A percentile compares a stretch with the other conserved stretches of the same genome.
phyloP scores from a whole-genome alignment of 2,888 invertebrate species.

The Eustalomyia histrio region DNA sequence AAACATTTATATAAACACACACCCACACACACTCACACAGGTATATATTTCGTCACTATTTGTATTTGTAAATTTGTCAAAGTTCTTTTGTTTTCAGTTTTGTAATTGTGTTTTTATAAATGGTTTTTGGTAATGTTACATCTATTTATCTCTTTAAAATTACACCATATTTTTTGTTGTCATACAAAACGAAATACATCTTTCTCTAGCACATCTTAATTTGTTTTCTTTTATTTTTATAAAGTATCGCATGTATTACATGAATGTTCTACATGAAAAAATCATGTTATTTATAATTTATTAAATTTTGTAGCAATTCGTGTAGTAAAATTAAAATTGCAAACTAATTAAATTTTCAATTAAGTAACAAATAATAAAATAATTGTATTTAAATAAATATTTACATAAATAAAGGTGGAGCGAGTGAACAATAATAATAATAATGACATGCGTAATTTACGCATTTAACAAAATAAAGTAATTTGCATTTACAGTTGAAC shows the following conservation, averaged over 20 bases:
- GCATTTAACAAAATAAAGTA: background rate
- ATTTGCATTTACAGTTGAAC: too few species aligned
- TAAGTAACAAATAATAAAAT: slow-evolving; percentile 20
- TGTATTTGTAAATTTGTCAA: too few species aligned
- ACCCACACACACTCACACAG: too few species aligned
- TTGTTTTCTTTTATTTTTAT: background rate
- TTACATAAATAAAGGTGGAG: background rate
- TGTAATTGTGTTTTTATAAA: slow-evolving; percentile 29
- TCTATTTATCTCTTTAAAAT: background rate
- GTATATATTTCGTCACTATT: too few species aligned
- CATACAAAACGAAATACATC: background rate
- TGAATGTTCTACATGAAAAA: background rate
- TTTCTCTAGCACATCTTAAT: background rate
- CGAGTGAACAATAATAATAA: slow-evolving; percentile 5
- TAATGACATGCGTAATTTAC: slow-evolving; percentile 33
- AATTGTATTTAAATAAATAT: too few species aligned
- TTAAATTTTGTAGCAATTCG: background rate
- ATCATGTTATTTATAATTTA: background rate
- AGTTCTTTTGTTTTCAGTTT: slow-evolving; percentile 33
- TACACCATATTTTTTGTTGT: background rate
- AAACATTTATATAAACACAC: too few species aligned
- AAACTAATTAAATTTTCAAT: slow-evolving; percentile 58
- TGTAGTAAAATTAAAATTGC: slow-evolving; percentile 47
- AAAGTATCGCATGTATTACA: background rate
- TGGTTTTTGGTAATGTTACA: background rate